Conservation (phyloP, 2,797 vertebrate species). For the Ibycter americanus region DNA sequence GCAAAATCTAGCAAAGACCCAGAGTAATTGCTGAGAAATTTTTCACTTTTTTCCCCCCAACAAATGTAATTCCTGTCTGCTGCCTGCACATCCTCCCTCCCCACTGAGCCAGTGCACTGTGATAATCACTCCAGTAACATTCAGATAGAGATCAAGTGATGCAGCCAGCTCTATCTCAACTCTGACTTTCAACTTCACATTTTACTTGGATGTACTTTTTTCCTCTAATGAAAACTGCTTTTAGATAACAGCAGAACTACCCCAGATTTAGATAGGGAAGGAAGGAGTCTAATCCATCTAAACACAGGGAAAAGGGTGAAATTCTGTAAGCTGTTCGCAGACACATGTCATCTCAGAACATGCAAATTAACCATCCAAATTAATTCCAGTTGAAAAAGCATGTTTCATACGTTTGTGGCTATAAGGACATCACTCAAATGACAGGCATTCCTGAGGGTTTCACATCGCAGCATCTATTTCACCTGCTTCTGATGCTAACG, state of each 20-base stretch:
- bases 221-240: slow-evolving; percentile 60
- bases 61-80: slow-evolving; percentile 56
- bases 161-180: slow-evolving; percentile 41
- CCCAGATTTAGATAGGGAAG: not conserved
- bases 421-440: not conserved
- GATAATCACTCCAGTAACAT: slow-evolving; percentile 41
- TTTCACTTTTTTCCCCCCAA: not conserved
- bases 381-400: not conserved
- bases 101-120: slow-evolving; percentile 36
- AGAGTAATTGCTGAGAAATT: slow-evolving; percentile 52
- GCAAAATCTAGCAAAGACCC: not conserved
- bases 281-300: slow-evolving; percentile 9
- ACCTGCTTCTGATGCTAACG: not conserved
- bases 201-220: slow-evolving; percentile 52
- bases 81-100: slow-evolving; percentile 12
- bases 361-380: not conserved
- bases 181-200: slow-evolving; percentile 66
- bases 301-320: not conserved
- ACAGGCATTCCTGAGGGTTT: not conserved
- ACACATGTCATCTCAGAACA: not conserved
- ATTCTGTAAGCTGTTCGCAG: not conserved
- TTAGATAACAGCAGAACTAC: slow-evolving; percentile 32
- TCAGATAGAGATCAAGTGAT: slow-evolving; percentile 67
- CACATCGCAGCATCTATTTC: not conserved
- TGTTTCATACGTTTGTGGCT: not conserved